These are phyloP conservation scores for Lucifuga dentata DNA, from an alignment of 2,113 vertebrate species.

Conservation along the genomic window DNA sequence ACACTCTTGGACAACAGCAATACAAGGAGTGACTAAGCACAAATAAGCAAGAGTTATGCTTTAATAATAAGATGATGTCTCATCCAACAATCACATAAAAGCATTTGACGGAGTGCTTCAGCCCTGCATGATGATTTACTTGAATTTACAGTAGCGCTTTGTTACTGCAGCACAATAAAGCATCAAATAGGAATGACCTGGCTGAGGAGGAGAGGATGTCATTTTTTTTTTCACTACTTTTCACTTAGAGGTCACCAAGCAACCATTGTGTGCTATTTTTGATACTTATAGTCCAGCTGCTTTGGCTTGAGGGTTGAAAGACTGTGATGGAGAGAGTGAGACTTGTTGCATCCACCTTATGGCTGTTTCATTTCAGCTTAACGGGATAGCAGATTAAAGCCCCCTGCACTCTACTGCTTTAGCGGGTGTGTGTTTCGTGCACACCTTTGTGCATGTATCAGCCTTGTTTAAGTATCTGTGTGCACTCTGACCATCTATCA, in stretches of 20 bases:
- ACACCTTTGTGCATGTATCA: not conserved
- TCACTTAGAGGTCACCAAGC: constrained; percentile 34
- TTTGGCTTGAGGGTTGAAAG: constrained; percentile 31
- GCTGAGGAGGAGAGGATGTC: not conserved
- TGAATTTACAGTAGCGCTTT: not conserved
- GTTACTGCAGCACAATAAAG: not conserved
- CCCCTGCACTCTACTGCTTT: constrained; percentile 23
- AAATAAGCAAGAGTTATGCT: constrained; percentile 3
- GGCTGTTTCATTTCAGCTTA: constrained; percentile 54
- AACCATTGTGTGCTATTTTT: constrained; percentile 22
- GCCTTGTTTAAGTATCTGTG: constrained; percentile 31
- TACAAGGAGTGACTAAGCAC: not conserved
- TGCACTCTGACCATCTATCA: constrained; percentile 28
- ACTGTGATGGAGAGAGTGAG: constrained; percentile 27
- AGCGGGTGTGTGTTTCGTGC: not conserved
- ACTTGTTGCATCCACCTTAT: constrained; percentile 55
- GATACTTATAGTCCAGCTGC: constrained; percentile 30
- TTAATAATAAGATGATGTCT: constrained; percentile 16
- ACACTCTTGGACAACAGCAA: constrained; percentile 21
- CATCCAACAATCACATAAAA: constrained; percentile 17
- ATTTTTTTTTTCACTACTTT: not conserved
- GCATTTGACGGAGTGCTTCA: constrained; percentile 12
- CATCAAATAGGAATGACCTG: not conserved
- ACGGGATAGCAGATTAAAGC: constrained; percentile 52
- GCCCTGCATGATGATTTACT: constrained; percentile 22